Base-by-base conservation (phyloP, 2,888 invertebrate species). In the Acleris cristana region DNA sequence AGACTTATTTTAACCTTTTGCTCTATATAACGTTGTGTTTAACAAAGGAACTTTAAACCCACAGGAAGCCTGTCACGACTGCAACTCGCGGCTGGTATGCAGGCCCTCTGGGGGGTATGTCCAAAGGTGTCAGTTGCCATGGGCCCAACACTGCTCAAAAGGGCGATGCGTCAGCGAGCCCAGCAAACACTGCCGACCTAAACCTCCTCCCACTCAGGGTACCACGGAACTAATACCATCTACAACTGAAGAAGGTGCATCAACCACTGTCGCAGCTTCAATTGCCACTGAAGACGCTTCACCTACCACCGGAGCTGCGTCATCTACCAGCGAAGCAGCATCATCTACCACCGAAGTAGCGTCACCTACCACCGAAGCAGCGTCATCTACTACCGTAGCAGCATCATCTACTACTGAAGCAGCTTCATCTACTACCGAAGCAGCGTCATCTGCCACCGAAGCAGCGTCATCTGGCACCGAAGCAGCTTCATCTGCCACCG, bases 41-140 rank as follows among this genome's bases (percentile, higher is more conserved):
- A 16, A 48, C 48, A 7, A 16, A 40, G 40, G 2, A 48, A 16
- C 3, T 48, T 48, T n/a, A 48, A 48, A 48, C 18, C 48, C 7
- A 30, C 70, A 73, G 72, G 71, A 69, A 4, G 18, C 55, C 3
- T 74, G 74, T 53, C 56, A 54, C 0, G 67, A 74, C 65, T 71
- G 71, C 69, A 30, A 44, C n/a, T 62, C 63, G 10, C 63, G 57
- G 2, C 51, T 72, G 45, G 57, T 71, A 53, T 74, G 74, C 68
- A 71, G 67, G 0, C 26, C 52, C 8, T 6, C 64, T 0, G 74
- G 72, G 0, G 70, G 71, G 12, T 23, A 72, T 21, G 19, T 66
- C 19, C 7, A 16, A 2, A 69, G 53, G 0, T 74, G 73, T 65
- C 45, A 52, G 60, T 21, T n/a, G 44, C 72, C 71, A 5, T 61